Evolutionary conservation across 2,888 invertebrate genomes (phyloP).

Genomic region (Apotomis turbidana): DNA sequence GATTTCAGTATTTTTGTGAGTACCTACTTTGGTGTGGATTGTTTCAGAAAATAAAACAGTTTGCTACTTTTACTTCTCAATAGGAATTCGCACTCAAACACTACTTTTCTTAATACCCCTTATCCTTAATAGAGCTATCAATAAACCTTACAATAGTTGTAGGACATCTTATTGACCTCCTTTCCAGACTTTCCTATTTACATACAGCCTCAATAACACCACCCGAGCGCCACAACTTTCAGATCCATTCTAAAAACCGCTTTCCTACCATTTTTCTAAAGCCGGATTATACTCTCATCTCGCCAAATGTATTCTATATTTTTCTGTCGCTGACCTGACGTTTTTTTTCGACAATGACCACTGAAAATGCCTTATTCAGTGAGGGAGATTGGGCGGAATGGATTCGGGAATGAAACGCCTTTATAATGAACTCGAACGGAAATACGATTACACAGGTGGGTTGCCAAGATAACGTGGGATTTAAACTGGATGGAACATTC

Average conservation of each 20-base stretch:
- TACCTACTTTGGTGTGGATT: too few species aligned
- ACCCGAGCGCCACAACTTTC: constrained; percentile 47
- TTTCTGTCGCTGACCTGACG: constrained; percentile 73
- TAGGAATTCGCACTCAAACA: too few species aligned
- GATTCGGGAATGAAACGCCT: constrained; percentile 50
- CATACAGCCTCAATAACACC: constrained; percentile 36
- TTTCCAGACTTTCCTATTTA: constrained; percentile 10
- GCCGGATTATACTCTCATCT: constrained; percentile 76
- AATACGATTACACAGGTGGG: constrained; percentile 57
- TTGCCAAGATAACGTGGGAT: constrained; percentile 44
- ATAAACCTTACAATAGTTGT: not conserved
- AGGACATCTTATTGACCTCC: constrained; percentile 9
- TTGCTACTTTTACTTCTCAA: too few species aligned
- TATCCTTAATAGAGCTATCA: not conserved
- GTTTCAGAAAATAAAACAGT: too few species aligned
- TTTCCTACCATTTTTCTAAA: constrained; percentile 56
- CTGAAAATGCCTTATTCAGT: constrained; percentile 57
- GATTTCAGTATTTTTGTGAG: too few species aligned
- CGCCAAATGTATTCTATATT: constrained; percentile 73
- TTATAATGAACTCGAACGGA: constrained; percentile 59
- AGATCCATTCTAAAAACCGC: constrained; percentile 53
- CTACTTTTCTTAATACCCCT: not conserved
- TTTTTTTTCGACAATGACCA: constrained; percentile 71
- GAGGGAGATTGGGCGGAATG: constrained; percentile 60
- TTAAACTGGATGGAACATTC: constrained; percentile 24